phyloP scores from a whole-genome alignment of 2,797 vertebrate species.

The Phyllotis vaccarum region DNA sequence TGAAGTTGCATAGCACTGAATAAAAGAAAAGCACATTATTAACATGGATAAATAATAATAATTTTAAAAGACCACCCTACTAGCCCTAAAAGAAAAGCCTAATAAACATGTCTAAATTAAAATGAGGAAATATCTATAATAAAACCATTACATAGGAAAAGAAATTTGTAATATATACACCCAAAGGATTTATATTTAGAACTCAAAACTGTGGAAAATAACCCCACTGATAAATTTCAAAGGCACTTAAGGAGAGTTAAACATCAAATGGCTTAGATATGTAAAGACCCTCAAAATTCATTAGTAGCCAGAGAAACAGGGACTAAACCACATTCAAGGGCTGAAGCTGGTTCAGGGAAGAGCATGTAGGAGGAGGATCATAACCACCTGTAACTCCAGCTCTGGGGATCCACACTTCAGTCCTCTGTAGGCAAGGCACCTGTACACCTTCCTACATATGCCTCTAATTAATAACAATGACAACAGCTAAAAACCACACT shows the following conservation, averaged over 20 bases:
- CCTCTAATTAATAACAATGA: not conserved
- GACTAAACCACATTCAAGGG: not conserved
- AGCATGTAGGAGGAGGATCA: not conserved
- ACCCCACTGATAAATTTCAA: conserved; percentile 43
- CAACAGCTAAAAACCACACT: not conserved
- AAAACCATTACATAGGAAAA: conserved; percentile 37
- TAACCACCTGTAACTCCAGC: not conserved
- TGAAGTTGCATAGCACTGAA: not conserved
- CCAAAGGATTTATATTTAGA: conserved; percentile 41
- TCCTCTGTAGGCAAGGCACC: not conserved
- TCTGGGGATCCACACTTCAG: not conserved
- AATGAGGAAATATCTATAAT: not conserved
- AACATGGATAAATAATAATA: not conserved
- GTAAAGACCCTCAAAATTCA: conserved; percentile 17
- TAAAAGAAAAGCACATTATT: not conserved
- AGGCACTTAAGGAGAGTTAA: conserved; percentile 47
- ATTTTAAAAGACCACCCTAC: not conserved
- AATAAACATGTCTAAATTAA: conserved; percentile 47
- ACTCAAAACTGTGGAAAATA: conserved; percentile 21
- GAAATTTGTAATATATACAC: not conserved
- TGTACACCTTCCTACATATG: not conserved
- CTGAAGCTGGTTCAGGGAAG: not conserved
- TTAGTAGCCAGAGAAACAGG: conserved; percentile 1
- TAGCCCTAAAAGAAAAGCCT: conserved; percentile 32
- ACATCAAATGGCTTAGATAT: conserved; percentile 32